These are phyloP conservation scores for Caenorhabditis panamensis DNA, from an alignment of 2,888 invertebrate species.

Conservation along the genomic window DNA sequence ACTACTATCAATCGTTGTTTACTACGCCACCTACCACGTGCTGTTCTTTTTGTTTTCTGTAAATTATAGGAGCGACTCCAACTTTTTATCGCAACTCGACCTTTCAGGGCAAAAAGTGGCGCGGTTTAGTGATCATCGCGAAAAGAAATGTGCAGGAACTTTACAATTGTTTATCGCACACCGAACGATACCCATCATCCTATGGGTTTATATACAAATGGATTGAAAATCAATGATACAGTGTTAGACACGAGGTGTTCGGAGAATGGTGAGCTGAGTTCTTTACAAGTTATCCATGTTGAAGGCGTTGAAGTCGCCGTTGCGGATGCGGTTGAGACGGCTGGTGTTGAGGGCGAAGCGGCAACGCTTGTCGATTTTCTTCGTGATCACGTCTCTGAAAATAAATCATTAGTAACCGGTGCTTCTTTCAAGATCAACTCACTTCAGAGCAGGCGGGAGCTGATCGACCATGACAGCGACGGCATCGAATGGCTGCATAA, in stretches of 20 bases:
- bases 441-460: slow-evolving; percentile 50
- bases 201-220: neutral
- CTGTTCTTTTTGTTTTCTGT: neutral
- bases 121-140: slow-evolving; percentile 6
- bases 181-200: no score
- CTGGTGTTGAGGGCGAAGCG: slow-evolving; percentile 58
- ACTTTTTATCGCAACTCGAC: neutral
- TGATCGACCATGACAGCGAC: slow-evolving; percentile 55
- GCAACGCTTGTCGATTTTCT: slow-evolving; percentile 65
- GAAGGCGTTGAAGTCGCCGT: slow-evolving; percentile 64
- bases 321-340: slow-evolving; percentile 61
- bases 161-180: no score
- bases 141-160: neutral
- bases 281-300: slow-evolving; percentile 22
- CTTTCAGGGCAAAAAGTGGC: slow-evolving; percentile 6
- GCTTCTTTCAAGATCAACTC: neutral
- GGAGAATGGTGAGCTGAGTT: neutral
- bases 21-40: neutral
- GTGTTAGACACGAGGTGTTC: neutral
- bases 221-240: neutral
- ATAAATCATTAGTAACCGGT: neutral
- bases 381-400: slow-evolving; percentile 50
- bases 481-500: slow-evolving; percentile 67
- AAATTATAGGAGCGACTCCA: neutral
- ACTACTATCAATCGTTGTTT: neutral